A percentile compares a stretch with the other conserved stretches of the same genome.
These are phyloP conservation scores for Atherix ibis DNA, from an alignment of 2,888 invertebrate genomes.

Conservation along the genomic window DNA sequence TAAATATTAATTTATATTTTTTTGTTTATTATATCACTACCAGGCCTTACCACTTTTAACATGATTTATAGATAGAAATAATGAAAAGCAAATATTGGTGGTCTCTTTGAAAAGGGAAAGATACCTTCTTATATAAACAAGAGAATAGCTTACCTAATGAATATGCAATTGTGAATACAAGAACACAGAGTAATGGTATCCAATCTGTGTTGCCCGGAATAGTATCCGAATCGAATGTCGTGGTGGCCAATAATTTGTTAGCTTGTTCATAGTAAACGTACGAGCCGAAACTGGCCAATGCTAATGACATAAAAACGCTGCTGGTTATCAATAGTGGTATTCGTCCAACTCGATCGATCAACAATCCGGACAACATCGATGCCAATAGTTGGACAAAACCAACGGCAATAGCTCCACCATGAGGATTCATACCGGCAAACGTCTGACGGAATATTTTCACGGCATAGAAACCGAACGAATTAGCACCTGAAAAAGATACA, in stretches of 20 bases:
- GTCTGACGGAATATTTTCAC: constrained; percentile 77
- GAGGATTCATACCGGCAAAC: constrained; percentile 64
- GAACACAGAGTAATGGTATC: constrained; percentile 69
- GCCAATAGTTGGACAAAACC: constrained; percentile 74
- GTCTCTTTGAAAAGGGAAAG: too few relatives aligned
- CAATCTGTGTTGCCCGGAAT: constrained; percentile 48
- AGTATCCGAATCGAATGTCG: constrained; percentile 8
- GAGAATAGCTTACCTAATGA: constrained; percentile 42
- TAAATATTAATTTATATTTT: too few relatives aligned
- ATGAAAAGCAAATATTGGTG: too few relatives aligned
- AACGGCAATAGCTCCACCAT: constrained; percentile 70
- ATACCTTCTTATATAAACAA: too few relatives aligned
- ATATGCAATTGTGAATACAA: constrained; percentile 72
- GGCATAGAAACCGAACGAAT: constrained; percentile 72
- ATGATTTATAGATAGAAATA: too few relatives aligned
- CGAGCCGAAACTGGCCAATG: constrained; percentile 71
- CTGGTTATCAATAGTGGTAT: constrained; percentile 70
- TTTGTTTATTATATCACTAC: too few relatives aligned
- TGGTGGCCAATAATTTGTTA: constrained; percentile 27
- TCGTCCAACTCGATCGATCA: constrained; percentile 76
- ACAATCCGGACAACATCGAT: constrained; percentile 60
- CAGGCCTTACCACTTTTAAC: too few relatives aligned
- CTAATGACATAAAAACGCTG: constrained; percentile 69
- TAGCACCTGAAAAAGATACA: constrained; percentile 52
- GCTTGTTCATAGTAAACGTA: constrained; percentile 67